A percentile compares a stretch with the other conserved stretches of the same genome.
phyloP scores from a whole-genome alignment of 2,888 invertebrate species.

The Oscheius sp. region DNA sequence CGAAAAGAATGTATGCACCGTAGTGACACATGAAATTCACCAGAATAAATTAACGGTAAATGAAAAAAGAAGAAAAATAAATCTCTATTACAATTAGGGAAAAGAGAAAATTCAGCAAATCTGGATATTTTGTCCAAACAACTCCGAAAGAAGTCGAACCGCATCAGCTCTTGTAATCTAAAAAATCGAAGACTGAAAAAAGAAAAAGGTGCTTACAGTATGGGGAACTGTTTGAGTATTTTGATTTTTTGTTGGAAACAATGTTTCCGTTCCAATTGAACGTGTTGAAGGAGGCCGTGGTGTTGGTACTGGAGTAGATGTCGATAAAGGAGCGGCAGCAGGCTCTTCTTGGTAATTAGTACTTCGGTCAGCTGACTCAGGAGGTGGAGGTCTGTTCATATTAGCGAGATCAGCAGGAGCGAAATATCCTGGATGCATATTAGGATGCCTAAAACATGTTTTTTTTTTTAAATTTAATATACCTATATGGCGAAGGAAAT shows the following conservation, averaged over 20 bases:
- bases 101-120: neutral
- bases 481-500: constrained; percentile 12
- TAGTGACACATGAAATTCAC: no score
- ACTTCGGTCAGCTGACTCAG: neutral
- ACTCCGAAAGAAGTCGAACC: constrained; percentile 13
- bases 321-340: no score
- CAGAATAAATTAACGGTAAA: no score
- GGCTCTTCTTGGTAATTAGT: neutral
- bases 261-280: constrained; percentile 1
- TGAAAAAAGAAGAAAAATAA: no score
- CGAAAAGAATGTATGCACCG: no score
- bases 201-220: neutral
- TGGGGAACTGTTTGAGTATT: neutral
- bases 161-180: constrained; percentile 12
- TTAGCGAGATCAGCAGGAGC: neutral
- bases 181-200: neutral
- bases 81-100: neutral
- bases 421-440: neutral
- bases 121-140: constrained; percentile 21
- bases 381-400: neutral
- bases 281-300: neutral
- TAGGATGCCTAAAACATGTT: neutral
- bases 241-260: neutral
- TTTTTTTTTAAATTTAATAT: neutral
- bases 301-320: neutral